Conservation (phyloP, 2,888 invertebrate genomes). For the Apotomis capreana region DNA sequence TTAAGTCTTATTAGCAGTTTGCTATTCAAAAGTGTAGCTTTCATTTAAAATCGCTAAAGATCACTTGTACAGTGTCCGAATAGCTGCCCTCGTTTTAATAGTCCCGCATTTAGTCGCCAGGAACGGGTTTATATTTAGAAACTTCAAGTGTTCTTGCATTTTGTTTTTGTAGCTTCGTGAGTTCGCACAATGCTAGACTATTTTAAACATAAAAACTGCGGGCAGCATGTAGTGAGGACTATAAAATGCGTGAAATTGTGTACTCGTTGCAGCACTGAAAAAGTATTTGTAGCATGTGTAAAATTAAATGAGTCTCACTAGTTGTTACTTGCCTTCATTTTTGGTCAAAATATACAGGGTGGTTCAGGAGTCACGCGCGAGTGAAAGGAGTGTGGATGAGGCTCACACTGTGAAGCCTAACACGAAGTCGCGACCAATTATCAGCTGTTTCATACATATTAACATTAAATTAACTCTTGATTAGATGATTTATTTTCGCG, state of each 20-base stretch:
- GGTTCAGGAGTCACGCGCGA: too few species aligned
- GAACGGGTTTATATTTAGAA: slow-evolving; percentile 23
- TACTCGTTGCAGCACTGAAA: not conserved
- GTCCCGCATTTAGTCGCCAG: slow-evolving; percentile 49
- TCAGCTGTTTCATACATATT: too few species aligned
- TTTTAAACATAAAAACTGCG: slow-evolving; percentile 2
- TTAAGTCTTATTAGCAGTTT: too few species aligned
- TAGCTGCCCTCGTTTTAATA: slow-evolving; percentile 54
- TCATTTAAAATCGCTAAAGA: not conserved
- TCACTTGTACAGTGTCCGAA: not conserved
- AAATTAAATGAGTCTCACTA: too few species aligned
- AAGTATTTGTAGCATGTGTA: not conserved
- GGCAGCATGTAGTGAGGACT: not conserved
- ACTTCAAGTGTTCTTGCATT: slow-evolving; percentile 9
- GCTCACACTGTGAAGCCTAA: too few species aligned
- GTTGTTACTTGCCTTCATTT: too few species aligned
- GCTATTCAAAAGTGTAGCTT: too few species aligned
- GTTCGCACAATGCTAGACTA: not conserved
- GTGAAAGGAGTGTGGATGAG: too few species aligned
- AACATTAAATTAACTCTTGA: too few species aligned
- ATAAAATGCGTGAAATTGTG: not conserved
- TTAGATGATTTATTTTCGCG: too few species aligned
- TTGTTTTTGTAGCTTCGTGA: slow-evolving; percentile 9
- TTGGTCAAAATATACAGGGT: not conserved
- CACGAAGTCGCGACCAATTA: too few species aligned